Evolutionary conservation across 1,140 invertebrate genomes (phyloP), one percentile per base, ranked within the genome.

Genomic region (Drosophila rufa): DNA sequence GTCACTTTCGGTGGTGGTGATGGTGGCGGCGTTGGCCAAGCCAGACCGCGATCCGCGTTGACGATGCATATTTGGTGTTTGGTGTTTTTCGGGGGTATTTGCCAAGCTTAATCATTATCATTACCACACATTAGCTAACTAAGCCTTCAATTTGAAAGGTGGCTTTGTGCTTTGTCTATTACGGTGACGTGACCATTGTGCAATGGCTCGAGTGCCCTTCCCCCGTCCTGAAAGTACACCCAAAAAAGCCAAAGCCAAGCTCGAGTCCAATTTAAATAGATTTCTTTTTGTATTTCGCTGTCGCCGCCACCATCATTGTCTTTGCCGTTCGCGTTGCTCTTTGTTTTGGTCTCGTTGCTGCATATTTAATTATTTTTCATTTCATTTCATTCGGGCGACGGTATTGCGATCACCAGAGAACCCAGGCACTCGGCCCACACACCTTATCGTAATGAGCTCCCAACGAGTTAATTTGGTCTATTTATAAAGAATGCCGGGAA

Each of bases 91-190:
- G 60, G 64, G 71, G 46, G 47, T 89, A 82, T 86, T 86, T 89
- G 84, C 68, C 68, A 74, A 80, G 71, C 68, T 80, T 83, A 87
- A 89, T 87, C 80, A 89, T 89, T 83, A 87, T 89, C 84, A 87
- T 87, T 87, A 83, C 83, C 83, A 80, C 84, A 87, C 77, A 87
- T 87, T 87, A 78, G 71, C 77, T 57, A 77, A 78, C 65, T 67
- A 75, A 80, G 76, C 76, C 84, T 89, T 87, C 83, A 87, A 89
- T 89, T 89, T 71, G 84, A 87, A 87, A 87, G 84, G 84, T 83
- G 83, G 60, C 80, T 87, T 65, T 74, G 76, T 56, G 66, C 61
- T 58, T 71, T 61, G 82, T 59, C 66, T 74, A 45, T 56, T 62
- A 51, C 58, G 46, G 43, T 79, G 56, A 73, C 53, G 67, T 48